Conservation (phyloP, 2,797 vertebrate species). For the Alosa sapidissima region DNA sequence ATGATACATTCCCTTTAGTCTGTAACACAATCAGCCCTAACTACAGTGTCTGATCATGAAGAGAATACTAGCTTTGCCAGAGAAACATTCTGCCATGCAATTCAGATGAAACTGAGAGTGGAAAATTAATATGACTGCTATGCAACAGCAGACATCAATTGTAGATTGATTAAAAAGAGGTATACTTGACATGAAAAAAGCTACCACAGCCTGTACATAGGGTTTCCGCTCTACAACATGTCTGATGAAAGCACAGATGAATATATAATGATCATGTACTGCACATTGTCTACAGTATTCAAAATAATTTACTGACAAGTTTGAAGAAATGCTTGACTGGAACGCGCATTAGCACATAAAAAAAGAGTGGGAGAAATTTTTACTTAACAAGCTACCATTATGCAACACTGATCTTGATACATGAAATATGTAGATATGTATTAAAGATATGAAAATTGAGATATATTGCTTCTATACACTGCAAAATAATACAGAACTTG, state of each 20-base stretch:
- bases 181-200: neutral
- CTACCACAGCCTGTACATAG: neutral
- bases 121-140: neutral
- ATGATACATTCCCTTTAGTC: neutral
- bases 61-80: neutral
- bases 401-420: constrained; percentile 49
- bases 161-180: neutral
- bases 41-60: neutral
- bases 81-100: constrained; percentile 12
- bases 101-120: neutral
- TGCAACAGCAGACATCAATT: neutral
- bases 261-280: neutral
- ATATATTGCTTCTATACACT: constrained; percentile 79
- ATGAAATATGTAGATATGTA: too few species aligned
- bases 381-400: constrained; percentile 14
- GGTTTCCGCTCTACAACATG: neutral
- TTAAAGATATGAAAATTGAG: constrained; percentile 61
- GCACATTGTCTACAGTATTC: neutral
- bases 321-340: neutral
- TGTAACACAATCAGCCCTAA: neutral
- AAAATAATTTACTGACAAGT: constrained; percentile 1
- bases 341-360: constrained; percentile 6
- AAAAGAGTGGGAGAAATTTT: neutral
- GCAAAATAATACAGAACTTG: constrained; percentile 51
- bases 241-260: neutral